Conservation (phyloP, 2,797 vertebrate species). For the Sebastes oblongus region DNA sequence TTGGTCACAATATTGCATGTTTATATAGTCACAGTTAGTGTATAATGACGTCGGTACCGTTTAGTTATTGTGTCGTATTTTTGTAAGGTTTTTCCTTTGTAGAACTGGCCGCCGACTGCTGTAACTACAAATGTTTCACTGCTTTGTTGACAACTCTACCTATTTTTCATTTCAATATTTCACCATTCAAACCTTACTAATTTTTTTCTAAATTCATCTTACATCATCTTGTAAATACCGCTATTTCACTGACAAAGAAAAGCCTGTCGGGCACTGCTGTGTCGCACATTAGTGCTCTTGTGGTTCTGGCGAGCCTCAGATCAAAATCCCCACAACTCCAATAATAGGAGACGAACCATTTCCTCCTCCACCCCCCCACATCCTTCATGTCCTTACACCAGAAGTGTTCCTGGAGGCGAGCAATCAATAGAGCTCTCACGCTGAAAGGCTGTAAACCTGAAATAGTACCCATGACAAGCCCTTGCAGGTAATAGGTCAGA, state of each 20-base stretch:
- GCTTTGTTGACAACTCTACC: not conserved
- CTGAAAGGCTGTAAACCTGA: slow-evolving; percentile 78
- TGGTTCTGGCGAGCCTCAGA: slow-evolving; percentile 28
- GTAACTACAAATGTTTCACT: not conserved
- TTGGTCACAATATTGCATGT: not conserved
- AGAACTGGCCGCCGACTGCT: not conserved
- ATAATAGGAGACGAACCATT: slow-evolving; percentile 47
- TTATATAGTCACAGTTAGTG: not conserved
- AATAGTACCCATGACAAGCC: slow-evolving; percentile 77
- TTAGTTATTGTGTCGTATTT: not conserved
- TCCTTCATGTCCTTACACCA: slow-evolving; percentile 55
- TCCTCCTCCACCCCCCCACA: not conserved
- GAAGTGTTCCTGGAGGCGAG: slow-evolving; percentile 70
- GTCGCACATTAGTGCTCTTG: slow-evolving; percentile 36
- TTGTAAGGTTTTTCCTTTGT: not conserved
- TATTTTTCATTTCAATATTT: not conserved
- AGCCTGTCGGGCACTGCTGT: not conserved
- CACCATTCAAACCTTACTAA: not conserved
- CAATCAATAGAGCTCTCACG: slow-evolving; percentile 75
- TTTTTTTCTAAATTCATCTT: not conserved
- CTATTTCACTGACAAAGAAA: not conserved
- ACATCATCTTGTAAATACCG: slow-evolving; percentile 12
- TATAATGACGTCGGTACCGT: not conserved
- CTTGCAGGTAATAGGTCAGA: slow-evolving; percentile 77
- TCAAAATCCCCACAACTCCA: slow-evolving; percentile 53